A percentile compares a stretch with the other conserved stretches of the same genome.
These are phyloP conservation scores for Tokudaia tokunoshimensis DNA, from an alignment of 2,797 vertebrate species.

Conservation along the genomic window DNA sequence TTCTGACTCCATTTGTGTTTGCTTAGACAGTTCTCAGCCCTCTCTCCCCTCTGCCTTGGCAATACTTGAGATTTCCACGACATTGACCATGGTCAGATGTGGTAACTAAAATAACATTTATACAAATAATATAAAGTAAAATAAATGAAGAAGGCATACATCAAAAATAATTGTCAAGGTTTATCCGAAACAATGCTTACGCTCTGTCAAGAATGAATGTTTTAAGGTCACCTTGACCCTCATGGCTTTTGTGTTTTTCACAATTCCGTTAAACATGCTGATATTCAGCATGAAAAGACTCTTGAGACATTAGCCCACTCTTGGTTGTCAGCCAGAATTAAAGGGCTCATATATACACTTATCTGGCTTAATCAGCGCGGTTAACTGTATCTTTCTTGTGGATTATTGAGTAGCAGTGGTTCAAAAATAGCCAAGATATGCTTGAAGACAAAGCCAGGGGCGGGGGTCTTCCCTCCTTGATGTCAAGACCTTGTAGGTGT, in stretches of 20 bases:
- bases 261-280: neutral
- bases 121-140: neutral
- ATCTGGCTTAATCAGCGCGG: too few species aligned
- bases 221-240: neutral
- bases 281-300: too few species aligned
- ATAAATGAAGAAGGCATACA: neutral
- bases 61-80: neutral
- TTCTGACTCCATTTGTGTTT: neutral
- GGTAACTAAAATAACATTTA: neutral
- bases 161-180: neutral
- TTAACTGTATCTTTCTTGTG: neutral
- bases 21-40: neutral
- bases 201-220: neutral
- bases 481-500: too few species aligned
- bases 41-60: neutral
- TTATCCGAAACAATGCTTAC: neutral
- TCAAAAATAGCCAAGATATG: neutral
- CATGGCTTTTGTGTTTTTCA: neutral
- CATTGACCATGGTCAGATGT: neutral
- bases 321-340: neutral
- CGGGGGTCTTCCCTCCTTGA: fast-evolving
- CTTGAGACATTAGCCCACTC: neutral
- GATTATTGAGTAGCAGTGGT: neutral
- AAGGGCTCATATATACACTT: neutral
- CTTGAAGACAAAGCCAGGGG: too few species aligned